Percentiles rank a stretch among this genome's conserved stretches.
Conservation (phyloP, 2,113 vertebrate genomes). For the Chionomys nivalis region DNA sequence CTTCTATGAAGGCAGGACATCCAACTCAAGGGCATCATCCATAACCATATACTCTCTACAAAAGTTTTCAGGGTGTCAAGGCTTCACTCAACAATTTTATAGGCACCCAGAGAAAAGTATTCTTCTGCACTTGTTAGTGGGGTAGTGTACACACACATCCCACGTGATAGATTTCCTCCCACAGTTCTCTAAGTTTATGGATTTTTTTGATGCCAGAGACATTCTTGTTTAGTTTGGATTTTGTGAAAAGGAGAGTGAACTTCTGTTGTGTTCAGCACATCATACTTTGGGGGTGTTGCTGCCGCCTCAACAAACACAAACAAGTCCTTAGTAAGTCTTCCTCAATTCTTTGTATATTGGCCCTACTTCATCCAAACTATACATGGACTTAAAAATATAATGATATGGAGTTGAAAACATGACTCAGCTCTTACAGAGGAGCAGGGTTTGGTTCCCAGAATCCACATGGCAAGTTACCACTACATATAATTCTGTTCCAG, state of each 20-base stretch:
- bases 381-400: neutral
- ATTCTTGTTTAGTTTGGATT: neutral
- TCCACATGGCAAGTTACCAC: neutral
- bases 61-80: neutral
- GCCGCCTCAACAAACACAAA: neutral
- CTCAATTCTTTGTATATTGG: neutral
- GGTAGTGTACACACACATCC: rapidly evolving
- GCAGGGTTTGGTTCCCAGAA: neutral
- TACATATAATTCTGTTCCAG: neutral
- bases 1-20: neutral
- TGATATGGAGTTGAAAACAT: neutral
- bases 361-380: neutral
- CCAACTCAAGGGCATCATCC: neutral
- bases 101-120: too few species aligned
- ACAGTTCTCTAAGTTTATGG: neutral
- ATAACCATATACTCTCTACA: neutral
- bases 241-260: neutral
- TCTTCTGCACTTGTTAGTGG: too few species aligned
- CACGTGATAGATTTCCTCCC: neutral
- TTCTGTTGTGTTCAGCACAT: neutral
- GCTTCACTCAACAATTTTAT: neutral
- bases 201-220: neutral
- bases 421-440: neutral
- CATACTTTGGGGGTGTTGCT: neutral
- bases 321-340: neutral